These are phyloP conservation scores for Fregetta grallaria DNA, from an alignment of 2,113 vertebrate species.

Conservation along the genomic window DNA sequence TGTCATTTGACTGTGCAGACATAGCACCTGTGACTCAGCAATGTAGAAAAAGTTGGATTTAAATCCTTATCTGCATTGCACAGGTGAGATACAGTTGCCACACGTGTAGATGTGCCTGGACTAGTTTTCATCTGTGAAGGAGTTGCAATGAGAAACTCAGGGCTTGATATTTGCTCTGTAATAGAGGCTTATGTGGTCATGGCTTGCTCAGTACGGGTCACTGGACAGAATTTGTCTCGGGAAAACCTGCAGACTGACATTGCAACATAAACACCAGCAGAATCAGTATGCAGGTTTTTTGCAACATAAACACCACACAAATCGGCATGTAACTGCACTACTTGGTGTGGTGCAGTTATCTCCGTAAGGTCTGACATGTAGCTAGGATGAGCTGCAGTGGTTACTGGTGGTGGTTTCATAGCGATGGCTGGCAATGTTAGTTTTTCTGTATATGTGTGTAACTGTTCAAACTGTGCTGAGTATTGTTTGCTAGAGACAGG, in stretches of 20 bases:
- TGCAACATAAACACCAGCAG: not conserved
- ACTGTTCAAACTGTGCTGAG: not conserved
- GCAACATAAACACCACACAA: no score
- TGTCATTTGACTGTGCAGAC: not conserved
- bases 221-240: not conserved
- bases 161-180: not conserved
- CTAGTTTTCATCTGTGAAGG: not conserved
- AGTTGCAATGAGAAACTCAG: not conserved
- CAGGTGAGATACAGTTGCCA: not conserved
- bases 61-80: not conserved
- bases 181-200: not conserved
- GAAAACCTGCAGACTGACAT: not conserved
- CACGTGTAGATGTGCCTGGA: not conserved
- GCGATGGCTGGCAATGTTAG: not conserved
- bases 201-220: not conserved
- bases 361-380: not conserved
- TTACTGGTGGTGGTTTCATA: not conserved
- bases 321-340: fast-evolving
- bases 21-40: not conserved
- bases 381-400: not conserved
- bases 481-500: not conserved
- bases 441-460: not conserved
- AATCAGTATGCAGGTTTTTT: not conserved
- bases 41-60: not conserved
- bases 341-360: not conserved